Evolutionary conservation across 1,140 invertebrate genomes (phyloP).

Genomic region (Oppia nitens): DNA sequence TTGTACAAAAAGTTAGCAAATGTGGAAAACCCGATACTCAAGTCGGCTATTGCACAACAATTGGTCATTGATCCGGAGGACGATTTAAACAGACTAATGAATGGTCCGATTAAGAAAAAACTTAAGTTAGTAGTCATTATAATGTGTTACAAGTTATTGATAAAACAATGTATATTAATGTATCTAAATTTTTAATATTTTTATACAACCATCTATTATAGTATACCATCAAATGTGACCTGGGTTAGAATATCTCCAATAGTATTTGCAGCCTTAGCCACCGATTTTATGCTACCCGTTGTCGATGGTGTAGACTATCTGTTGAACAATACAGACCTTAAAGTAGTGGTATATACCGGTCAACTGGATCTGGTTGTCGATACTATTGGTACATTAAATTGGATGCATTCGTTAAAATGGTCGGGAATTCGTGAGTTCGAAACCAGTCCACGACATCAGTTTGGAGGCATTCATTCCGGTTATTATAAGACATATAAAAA

Average conservation of each 20-base stretch:
- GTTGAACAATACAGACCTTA: conserved; percentile 46
- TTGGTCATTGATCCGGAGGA: not conserved
- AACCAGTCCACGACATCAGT: conserved; percentile 37
- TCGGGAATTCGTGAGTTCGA: conserved; percentile 32
- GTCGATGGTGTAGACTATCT: conserved; percentile 35
- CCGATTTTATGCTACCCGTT: conserved; percentile 71
- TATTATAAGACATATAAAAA: conserved; percentile 45
- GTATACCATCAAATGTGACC: conserved; percentile 28
- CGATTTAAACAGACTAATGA: not conserved
- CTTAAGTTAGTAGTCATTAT: too few relatives aligned
- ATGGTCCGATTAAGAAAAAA: not conserved
- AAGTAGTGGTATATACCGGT: conserved; percentile 48
- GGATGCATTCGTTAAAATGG: conserved; percentile 53
- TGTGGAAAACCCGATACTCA: too few relatives aligned
- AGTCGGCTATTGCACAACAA: too few relatives aligned
- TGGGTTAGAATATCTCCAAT: conserved; percentile 40
- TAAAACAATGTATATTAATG: too few relatives aligned
- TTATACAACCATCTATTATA: conserved; percentile 23
- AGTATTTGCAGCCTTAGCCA: conserved; percentile 43
- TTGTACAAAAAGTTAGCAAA: too few relatives aligned
- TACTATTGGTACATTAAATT: conserved; percentile 44
- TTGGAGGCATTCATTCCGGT: conserved; percentile 39
- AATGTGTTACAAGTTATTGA: too few relatives aligned
- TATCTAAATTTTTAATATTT: too few relatives aligned
- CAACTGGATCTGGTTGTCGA: conserved; percentile 51